Base-by-base conservation (phyloP, 2,113 vertebrate genomes). In the Hemibagrus wyckioides region DNA sequence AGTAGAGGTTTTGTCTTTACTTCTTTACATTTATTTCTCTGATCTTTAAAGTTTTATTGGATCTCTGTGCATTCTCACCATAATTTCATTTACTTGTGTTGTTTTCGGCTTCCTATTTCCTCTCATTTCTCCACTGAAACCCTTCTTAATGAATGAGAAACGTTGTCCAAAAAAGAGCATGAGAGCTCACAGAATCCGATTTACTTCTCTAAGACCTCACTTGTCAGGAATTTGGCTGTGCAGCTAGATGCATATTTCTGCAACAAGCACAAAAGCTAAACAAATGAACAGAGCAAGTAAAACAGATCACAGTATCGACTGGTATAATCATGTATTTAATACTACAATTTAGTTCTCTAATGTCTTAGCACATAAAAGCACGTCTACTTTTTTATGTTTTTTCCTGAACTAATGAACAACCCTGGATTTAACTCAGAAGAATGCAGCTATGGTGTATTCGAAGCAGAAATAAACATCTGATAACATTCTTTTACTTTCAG, bases 401-500 rank as follows among this genome's bases (percentile, higher is more conserved):
- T 6, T 2, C 11, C 41, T 76, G 36, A 21, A 21, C 67, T 73
- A 21, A 10, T 30, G 28, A 63, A 30, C 61, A 30, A 33, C 7
- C 21, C 0, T 10, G 6, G 15, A 3, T 39, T 17, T 71, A 39
- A 39, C 17, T 71, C 25, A 8, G 75, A 77, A n/a, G 75, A 52
- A 77, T n/a, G 28, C n/a, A 25, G 14, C 44, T 77, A n/a, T 77
- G 19, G 36, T 23, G 79, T 28, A 81, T 59, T 28, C 15, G 23
- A 81, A 28, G 54, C 54, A 59, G 33, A 81, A 81, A 81, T 80
- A 25, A 80, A 39, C 79, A 23, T 80, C 33, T 80, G 79, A 57
- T 80, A 39, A 25, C 30, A 57, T 56, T 80, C 79, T 39, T 80
- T 19, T 79, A 52, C n/a, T 54, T 80, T 80, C 30, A 50, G 56